Base-by-base conservation (phyloP, 2,888 invertebrate genomes). In the Celastrina argiolus region DNA sequence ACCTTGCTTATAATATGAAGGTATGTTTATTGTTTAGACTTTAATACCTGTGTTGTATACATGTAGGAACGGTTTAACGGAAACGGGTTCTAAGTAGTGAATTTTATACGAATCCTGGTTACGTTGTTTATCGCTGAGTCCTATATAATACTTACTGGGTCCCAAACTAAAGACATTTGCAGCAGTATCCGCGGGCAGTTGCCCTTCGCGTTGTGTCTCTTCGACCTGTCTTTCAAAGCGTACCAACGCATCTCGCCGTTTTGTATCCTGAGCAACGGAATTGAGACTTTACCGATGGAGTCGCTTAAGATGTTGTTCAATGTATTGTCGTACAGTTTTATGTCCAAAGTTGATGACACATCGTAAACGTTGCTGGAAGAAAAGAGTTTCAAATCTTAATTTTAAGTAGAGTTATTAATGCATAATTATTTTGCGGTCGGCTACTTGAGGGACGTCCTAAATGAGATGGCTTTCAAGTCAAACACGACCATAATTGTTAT, bases 351-450 rank as follows among this genome's bases (percentile, higher is more conserved):
- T 6, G 89, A 86, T 1, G 86, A 83, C 1, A 89, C 81, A 70
- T 91, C 90, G 64, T 83, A 81, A 1, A 91, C 79, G 34, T 88
- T 83, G 72, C 90, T 90, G 75, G 75, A n/a, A 83, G 83, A 39
- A 63, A 58, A 16, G 16, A 31, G 31, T 31, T 31, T 6, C 4
- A 31, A 31, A 31, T 31, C 7, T 3, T 0, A 31, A 7, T 4
- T 31, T 4, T 31, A 1, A 31, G 31, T 31, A 5, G 31, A n/a
- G n/a, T n/a, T n/a, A n/a, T n/a, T n/a, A n/a, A n/a, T n/a, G n/a
- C n/a, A n/a, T n/a, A n/a, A n/a, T n/a, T n/a, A n/a, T n/a, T n/a
- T n/a, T n/a, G n/a, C n/a, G n/a, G n/a, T n/a, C n/a, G n/a, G n/a
- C n/a, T n/a, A n/a, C n/a, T n/a, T n/a, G n/a, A n/a, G n/a, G n/a